These are phyloP conservation scores for Nixonia krombeini DNA, from an alignment of 1,140 invertebrate species.

Conservation along the genomic window DNA sequence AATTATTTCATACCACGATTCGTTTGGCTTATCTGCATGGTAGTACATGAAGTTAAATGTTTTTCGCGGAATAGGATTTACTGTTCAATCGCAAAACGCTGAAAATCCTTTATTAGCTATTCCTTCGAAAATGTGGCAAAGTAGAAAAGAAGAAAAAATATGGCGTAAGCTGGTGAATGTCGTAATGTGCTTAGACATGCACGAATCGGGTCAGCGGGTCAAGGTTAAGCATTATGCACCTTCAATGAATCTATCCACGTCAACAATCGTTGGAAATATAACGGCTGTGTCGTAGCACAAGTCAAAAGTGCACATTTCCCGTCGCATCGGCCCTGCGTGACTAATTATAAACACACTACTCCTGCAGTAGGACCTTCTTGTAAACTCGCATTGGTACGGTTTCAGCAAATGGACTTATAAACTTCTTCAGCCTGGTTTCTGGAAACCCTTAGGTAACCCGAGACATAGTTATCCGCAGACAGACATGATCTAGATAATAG, in stretches of 20 bases:
- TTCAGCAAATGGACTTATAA: constrained; percentile 32
- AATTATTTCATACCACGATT: no score
- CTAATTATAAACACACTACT: constrained; percentile 39
- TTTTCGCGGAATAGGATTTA: no score
- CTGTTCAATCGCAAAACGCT: no score
- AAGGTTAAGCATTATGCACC: constrained; percentile 38
- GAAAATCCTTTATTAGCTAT: background rate
- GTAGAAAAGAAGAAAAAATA: constrained; percentile 12
- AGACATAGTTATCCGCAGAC: constrained; percentile 4
- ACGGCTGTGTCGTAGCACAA: constrained; percentile 10
- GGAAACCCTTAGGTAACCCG: constrained; percentile 20
- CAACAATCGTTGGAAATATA: constrained; percentile 30
- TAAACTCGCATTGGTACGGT: constrained; percentile 27
- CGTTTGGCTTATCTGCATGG: no score
- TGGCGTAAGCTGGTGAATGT: constrained; percentile 24
- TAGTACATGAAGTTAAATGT: no score
- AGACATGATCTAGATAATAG: no score
- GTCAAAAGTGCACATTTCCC: constrained; percentile 14
- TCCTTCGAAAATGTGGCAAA: constrained; percentile 18
- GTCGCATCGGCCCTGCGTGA: constrained; percentile 13
- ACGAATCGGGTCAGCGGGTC: constrained; percentile 42
- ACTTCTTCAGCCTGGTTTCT: constrained; percentile 21
- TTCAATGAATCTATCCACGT: constrained; percentile 42
- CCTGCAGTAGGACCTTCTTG: constrained; percentile 29
- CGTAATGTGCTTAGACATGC: constrained; percentile 38